These are phyloP conservation scores for Bellardia bayeri DNA, from an alignment of 2,888 invertebrate genomes.

Conservation along the genomic window DNA sequence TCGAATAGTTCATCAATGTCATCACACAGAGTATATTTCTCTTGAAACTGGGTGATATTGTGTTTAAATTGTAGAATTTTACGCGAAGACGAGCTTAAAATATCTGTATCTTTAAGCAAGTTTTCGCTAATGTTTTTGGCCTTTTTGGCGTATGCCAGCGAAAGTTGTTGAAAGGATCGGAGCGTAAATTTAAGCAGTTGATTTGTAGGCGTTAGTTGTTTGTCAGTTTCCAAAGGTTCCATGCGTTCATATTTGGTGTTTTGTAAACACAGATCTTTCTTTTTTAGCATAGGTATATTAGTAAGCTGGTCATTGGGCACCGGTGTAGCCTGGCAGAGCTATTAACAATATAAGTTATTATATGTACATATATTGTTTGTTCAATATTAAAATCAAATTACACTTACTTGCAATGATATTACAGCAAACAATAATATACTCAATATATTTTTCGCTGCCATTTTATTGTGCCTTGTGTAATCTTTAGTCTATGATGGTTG, in stretches of 20 bases:
- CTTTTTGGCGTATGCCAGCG: constrained; percentile 47
- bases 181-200: constrained; percentile 53
- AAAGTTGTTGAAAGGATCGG: constrained; percentile 50
- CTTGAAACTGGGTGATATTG: constrained; percentile 65
- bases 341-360: not conserved
- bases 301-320: not conserved
- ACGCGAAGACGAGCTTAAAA: not conserved
- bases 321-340: constrained; percentile 23
- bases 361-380: not conserved
- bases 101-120: constrained; percentile 53
- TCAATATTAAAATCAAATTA: not conserved
- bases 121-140: constrained; percentile 57
- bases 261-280: constrained; percentile 36
- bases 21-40: constrained; percentile 35
- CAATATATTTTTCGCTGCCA: constrained; percentile 10
- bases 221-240: constrained; percentile 30
- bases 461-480: not conserved
- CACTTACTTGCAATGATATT: constrained; percentile 27
- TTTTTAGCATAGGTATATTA: not conserved
- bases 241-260: constrained; percentile 17
- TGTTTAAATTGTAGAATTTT: constrained; percentile 38
- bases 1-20: constrained; percentile 59
- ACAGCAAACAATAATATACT: constrained; percentile 23
- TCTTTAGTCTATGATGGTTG: constrained; percentile 1
- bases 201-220: constrained; percentile 19